Percentiles rank a stretch among this genome's conserved stretches.
These are phyloP conservation scores for Dynastes hyllus DNA, from an alignment of 2,888 invertebrate genomes.

Conservation along the genomic window DNA sequence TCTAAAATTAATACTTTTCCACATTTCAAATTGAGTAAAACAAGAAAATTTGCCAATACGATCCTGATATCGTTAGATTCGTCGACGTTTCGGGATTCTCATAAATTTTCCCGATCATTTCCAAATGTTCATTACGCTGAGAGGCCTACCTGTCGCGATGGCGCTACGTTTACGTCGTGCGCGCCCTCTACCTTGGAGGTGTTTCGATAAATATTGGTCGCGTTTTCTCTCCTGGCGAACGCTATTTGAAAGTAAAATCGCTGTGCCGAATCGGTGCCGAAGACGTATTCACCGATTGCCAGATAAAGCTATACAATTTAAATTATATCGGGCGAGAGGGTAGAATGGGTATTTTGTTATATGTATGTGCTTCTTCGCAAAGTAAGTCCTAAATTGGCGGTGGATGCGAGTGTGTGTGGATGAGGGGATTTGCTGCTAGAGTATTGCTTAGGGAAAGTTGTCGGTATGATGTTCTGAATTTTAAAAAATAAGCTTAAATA, in stretches of 20 bases:
- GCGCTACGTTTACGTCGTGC: neutral
- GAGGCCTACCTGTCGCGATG: conserved; percentile 33
- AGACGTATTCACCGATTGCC: conserved; percentile 46
- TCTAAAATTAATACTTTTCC: no score
- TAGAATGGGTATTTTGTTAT: conserved; percentile 12
- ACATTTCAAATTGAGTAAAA: neutral
- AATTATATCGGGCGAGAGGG: conserved; percentile 34
- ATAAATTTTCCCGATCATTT: conserved; percentile 50
- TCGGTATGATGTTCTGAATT: no score
- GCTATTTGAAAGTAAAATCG: conserved; percentile 45
- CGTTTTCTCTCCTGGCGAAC: conserved; percentile 38
- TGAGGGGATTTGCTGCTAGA: no score
- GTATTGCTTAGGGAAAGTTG: no score
- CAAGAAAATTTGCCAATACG: conserved; percentile 2
- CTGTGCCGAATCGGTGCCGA: neutral
- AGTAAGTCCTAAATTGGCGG: no score
- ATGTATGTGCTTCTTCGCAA: neutral
- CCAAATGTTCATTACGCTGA: conserved; percentile 48
- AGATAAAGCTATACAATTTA: conserved; percentile 46
- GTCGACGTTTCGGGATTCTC: conserved; percentile 19
- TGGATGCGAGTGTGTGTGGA: no score
- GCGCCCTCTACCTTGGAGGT: conserved; percentile 13
- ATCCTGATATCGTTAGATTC: conserved; percentile 4
- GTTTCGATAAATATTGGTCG: conserved; percentile 47
- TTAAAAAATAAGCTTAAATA: no score